Evolutionary conservation across 2,113 vertebrate genomes (phyloP).

Genomic region (Herpailurus yagouaroundi): DNA sequence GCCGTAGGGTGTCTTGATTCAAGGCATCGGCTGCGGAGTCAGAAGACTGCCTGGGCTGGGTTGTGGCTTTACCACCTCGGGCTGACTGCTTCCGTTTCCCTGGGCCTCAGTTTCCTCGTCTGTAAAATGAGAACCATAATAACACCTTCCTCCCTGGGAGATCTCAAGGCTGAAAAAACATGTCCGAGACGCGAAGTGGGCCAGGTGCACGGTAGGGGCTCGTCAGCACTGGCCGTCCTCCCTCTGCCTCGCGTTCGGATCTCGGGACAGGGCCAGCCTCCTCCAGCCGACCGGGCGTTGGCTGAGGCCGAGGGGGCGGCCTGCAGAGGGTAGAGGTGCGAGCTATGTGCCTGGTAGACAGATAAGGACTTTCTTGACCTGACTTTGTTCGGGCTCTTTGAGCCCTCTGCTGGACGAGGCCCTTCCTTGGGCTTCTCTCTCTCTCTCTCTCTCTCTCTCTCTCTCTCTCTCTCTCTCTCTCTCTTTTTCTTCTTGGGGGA

Average conservation of each 20-base stretch:
- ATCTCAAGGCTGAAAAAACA: background rate
- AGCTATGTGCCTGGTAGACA: background rate
- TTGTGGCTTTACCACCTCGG: fast-evolving
- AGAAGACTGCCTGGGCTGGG: background rate
- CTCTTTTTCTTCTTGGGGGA: too few relatives aligned
- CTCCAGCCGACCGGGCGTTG: background rate
- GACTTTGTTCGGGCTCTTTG: background rate
- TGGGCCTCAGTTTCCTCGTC: background rate
- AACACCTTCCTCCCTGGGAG: background rate
- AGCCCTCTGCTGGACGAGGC: background rate
- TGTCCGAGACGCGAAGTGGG: fast-evolving
- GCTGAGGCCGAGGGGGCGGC: fast-evolving
- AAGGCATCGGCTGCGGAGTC: too few relatives aligned
- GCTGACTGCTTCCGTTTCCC: background rate
- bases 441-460: too few relatives aligned
- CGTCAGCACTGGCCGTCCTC: fast-evolving
- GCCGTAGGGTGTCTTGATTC: fast-evolving
- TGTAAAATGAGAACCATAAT: background rate
- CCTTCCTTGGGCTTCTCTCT: background rate
- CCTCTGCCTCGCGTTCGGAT: background rate
- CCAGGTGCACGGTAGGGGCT: background rate
- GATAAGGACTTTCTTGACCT: background rate
- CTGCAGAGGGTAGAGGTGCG: background rate
- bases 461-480: too few relatives aligned
- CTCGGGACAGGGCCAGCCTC: background rate